Base-by-base conservation (phyloP, 2,113 vertebrate species). In the Pungitius pungitius region DNA sequence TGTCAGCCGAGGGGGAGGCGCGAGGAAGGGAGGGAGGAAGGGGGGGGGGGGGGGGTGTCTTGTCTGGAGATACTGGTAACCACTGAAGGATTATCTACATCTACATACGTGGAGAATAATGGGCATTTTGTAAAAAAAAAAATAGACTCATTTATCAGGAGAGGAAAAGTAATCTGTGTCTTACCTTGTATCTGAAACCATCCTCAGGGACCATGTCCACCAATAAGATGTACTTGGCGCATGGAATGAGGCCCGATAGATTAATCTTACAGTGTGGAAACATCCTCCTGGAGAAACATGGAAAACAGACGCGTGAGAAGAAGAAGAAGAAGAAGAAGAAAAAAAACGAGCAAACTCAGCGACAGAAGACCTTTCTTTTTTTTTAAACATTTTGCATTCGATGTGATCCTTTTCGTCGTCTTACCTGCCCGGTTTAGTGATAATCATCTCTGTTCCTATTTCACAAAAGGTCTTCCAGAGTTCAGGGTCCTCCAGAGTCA, bases 251-350 rank as follows among this genome's bases (percentile, higher is more conserved):
- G 27, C 96, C 95, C 1, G 94, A 92, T 1, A 97, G 90, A 68
- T 92, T 94, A 68, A 97, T 93, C 87, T 97, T 97, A 82, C 95
- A 96, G 73, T 97, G 96, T n/a, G 96, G 96, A 75, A 97, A 97
- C 96, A 97, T 97, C 71, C 96, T 91, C 90, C 96, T 97, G 90
- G 33, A 86, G 33, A 80, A n/a, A 82, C 15, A 47, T 4, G 77
- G 6, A 26, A 67, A 14, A 8, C 8, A n/a, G 6, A 2, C 12
- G 30, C 0, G 4, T 51, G 35, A 49, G 33, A 4, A 35, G 7
- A 35, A 35, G 33, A 35, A 35, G 33, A 35, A 35, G 6, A 35
- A 35, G 1, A 35, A 18, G 24, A 26, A 54, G 13, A 33, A 37
- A 57, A 22, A 35, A n/a, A n/a, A 26, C 26, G 2, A 42, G 33